phyloP scores from a whole-genome alignment of 1,140 invertebrate genomes.

The Contarinia nasturtii region DNA sequence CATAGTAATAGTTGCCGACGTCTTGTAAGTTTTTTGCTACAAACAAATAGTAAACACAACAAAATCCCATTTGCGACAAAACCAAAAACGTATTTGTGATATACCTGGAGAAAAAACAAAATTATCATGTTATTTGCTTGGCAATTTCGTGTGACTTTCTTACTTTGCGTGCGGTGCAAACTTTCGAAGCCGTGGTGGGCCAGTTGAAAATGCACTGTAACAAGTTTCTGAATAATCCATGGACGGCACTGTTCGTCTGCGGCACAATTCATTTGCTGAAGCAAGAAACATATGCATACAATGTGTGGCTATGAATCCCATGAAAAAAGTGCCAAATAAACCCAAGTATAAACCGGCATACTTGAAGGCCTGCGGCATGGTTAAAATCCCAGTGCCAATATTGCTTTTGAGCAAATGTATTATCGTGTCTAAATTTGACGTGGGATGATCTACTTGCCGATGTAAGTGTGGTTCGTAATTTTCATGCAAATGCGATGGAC shows the following conservation, averaged over 20 bases:
- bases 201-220: constrained; percentile 50
- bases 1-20: constrained; percentile 40
- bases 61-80: constrained; percentile 84
- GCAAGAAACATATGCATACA: constrained; percentile 50
- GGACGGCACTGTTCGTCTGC: constrained; percentile 27
- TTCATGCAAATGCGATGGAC: too few species aligned
- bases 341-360: constrained; percentile 48
- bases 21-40: constrained; percentile 63
- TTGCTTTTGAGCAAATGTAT: too few species aligned
- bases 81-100: constrained; percentile 64
- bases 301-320: constrained; percentile 50
- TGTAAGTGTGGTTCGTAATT: too few species aligned
- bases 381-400: constrained; percentile 9
- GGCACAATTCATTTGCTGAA: constrained; percentile 35
- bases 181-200: constrained; percentile 35
- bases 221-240: constrained; percentile 57
- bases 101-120: constrained; percentile 34
- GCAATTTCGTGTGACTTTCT: too few species aligned
- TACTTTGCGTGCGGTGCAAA: too few species aligned
- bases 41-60: constrained; percentile 88
- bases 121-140: too few species aligned
- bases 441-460: too few species aligned
- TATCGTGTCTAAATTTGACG: too few species aligned
- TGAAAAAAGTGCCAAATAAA: constrained; percentile 38
- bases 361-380: constrained; percentile 56